phyloP scores from a whole-genome alignment of 2,797 vertebrate genomes.

The Gymnocypris eckloni region DNA sequence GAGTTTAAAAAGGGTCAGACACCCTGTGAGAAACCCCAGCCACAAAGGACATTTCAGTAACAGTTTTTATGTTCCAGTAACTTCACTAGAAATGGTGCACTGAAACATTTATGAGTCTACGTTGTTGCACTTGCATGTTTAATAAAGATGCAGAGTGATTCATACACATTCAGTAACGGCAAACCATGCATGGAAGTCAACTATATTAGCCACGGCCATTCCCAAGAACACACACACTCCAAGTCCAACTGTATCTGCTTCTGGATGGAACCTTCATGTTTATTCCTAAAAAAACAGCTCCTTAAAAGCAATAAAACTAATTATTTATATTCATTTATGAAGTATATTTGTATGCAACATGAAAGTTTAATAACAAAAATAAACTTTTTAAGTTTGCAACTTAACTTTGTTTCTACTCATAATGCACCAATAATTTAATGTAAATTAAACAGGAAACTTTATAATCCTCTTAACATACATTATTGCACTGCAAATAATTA shows the following conservation, averaged over 20 bases:
- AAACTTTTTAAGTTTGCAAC: background rate
- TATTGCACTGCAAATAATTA: slow-evolving; percentile 28
- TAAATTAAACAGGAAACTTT: slow-evolving; percentile 23
- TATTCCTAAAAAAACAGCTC: background rate
- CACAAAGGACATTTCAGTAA: slow-evolving; percentile 39
- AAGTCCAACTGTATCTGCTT: background rate
- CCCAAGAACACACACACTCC: background rate
- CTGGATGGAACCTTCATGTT: background rate
- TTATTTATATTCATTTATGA: background rate
- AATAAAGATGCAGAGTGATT: slow-evolving; percentile 38
- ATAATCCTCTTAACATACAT: slow-evolving; percentile 30
- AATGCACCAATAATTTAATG: background rate
- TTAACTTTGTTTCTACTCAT: background rate
- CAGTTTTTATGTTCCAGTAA: slow-evolving; percentile 26
- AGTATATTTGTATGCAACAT: background rate
- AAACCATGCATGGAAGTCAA: slow-evolving; percentile 7
- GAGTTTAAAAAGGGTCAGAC: slow-evolving; percentile 33
- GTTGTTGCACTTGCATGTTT: slow-evolving; percentile 48
- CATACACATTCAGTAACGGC: background rate
- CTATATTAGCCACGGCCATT: background rate
- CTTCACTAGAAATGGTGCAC: slow-evolving; percentile 29
- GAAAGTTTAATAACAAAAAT: background rate
- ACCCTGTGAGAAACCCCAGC: slow-evolving; percentile 28
- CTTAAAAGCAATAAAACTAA: background rate
- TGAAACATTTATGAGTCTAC: slow-evolving; percentile 58